Evolutionary conservation across 2,797 vertebrate species (phyloP).

Genomic region (Leptatherina wallacei): DNA sequence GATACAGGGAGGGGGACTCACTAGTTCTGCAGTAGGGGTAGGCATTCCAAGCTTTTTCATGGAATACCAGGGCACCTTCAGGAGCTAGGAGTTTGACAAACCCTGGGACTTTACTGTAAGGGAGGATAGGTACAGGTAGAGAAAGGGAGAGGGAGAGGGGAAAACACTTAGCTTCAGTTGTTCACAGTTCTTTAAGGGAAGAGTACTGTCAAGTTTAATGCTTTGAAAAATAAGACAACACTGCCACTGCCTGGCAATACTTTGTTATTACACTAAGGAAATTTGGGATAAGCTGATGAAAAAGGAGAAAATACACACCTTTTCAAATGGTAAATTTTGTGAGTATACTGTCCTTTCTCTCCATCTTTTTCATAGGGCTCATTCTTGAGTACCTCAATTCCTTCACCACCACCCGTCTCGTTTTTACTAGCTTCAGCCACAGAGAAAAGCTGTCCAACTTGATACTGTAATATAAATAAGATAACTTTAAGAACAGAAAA

Average conservation of each 20-base stretch:
- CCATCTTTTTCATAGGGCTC: conserved; percentile 93
- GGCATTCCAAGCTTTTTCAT: conserved; percentile 96
- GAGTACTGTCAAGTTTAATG: not conserved
- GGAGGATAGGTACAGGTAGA: conserved; percentile 3
- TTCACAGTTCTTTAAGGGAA: conserved; percentile 6
- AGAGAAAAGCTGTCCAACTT: conserved; percentile 94
- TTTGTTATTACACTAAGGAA: conserved; percentile 38
- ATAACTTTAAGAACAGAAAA: no score
- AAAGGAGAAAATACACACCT: conserved; percentile 44
- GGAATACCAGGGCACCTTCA: conserved; percentile 91
- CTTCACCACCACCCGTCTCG: conserved; percentile 95
- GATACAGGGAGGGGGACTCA: conserved; percentile 72
- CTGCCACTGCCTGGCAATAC: conserved; percentile 67
- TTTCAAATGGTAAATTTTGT: conserved; percentile 92
- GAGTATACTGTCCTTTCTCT: conserved; percentile 93
- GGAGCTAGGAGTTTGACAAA: conserved; percentile 92
- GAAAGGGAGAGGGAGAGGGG: conserved; percentile 14
- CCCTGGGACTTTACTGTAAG: conserved; percentile 89
- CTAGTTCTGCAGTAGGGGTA: conserved; percentile 96
- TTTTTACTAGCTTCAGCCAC: conserved; percentile 98
- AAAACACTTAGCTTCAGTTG: conserved; percentile 16
- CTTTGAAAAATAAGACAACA: conserved; percentile 41
- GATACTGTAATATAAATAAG: conserved; percentile 83
- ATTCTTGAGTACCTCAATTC: conserved; percentile 93
- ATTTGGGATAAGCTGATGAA: not conserved